phyloP scores from a whole-genome alignment of 2,888 invertebrate genomes.

The Dexiosoma caninum region DNA sequence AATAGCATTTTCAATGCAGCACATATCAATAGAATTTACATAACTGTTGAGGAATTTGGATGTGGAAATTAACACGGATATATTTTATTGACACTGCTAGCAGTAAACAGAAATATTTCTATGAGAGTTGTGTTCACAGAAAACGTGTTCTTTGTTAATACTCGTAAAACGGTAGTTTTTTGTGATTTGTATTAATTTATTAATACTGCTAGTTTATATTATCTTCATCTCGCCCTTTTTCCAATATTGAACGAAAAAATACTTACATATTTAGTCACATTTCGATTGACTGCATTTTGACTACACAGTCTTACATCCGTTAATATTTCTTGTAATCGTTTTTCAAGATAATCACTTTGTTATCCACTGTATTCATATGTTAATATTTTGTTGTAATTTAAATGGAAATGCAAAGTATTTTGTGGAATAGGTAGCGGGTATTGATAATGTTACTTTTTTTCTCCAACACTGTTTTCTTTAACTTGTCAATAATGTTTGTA shows the following conservation, averaged over 20 bases:
- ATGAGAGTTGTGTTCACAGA: too few species aligned
- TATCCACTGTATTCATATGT: not conserved
- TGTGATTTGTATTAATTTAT: not conserved
- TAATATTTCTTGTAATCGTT: not conserved
- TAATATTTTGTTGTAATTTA: not conserved
- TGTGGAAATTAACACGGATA: not conserved
- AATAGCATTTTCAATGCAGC: too few species aligned
- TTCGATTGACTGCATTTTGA: not conserved
- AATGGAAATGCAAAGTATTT: not conserved
- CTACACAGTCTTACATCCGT: not conserved
- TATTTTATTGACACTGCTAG: not conserved
- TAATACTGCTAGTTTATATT: too few species aligned
- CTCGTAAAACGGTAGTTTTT: not conserved
- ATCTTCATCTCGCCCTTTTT: too few species aligned
- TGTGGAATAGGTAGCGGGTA: not conserved
- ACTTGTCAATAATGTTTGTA: not conserved
- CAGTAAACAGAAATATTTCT: too few species aligned
- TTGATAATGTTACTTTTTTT: slow-evolving; percentile 6
- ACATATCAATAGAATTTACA: not conserved
- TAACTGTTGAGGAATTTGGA: not conserved
- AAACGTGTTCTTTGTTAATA: too few species aligned
- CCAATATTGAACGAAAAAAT: too few species aligned
- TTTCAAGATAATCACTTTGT: not conserved
- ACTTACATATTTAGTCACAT: not conserved
- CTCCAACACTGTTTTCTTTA: not conserved